These are phyloP conservation scores for Caenorhabditis afra DNA, from an alignment of 2,888 invertebrate species.

Conservation along the genomic window DNA sequence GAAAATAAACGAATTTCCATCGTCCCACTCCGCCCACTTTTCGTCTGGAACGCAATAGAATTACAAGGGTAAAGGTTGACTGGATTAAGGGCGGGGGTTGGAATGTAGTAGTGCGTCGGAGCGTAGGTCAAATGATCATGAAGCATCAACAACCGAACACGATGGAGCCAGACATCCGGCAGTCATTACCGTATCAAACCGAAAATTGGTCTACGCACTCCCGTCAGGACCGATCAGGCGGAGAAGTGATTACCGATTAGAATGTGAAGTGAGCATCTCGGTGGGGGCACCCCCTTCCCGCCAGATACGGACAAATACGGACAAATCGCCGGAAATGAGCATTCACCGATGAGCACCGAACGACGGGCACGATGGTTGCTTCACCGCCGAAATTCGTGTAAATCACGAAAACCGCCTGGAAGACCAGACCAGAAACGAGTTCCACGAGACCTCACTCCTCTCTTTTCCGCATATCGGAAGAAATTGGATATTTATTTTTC, in stretches of 20 bases:
- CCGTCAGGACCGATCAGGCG: slow-evolving; percentile 31
- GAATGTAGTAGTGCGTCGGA: too few species aligned
- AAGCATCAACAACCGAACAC: not conserved
- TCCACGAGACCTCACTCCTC: not conserved
- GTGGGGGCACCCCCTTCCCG: too few species aligned
- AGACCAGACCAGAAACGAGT: not conserved
- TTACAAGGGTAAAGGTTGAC: too few species aligned
- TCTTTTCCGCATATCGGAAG: slow-evolving; percentile 12
- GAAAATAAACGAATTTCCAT: slow-evolving; percentile 1
- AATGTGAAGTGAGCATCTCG: not conserved
- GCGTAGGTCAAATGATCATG: not conserved
- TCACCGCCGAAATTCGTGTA: too few species aligned
- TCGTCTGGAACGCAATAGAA: too few species aligned
- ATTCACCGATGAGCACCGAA: slow-evolving; percentile 10
- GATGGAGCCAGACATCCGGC: not conserved
- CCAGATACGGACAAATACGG: not conserved
- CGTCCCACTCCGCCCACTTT: not conserved
- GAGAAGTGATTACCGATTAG: slow-evolving; percentile 49
- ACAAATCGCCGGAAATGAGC: slow-evolving; percentile 28
- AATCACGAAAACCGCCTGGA: not conserved
- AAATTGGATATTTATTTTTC: slow-evolving; percentile 32
- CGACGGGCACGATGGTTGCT: too few species aligned
- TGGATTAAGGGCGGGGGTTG: too few species aligned
- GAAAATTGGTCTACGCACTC: slow-evolving; percentile 20
- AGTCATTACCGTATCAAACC: not conserved